Conservation (phyloP, 2,888 invertebrate species). For the Tenthredo mesomela region DNA sequence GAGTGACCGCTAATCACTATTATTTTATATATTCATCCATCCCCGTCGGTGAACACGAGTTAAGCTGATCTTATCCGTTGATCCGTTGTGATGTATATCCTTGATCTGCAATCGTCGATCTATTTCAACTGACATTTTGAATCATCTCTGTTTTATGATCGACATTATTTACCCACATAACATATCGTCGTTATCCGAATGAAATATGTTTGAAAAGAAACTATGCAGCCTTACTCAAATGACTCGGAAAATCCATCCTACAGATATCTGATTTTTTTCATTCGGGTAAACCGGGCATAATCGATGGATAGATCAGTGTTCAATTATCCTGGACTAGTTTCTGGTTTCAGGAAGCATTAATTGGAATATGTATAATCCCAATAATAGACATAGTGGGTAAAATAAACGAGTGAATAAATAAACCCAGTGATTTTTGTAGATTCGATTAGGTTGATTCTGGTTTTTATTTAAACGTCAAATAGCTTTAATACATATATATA, state of each 20-base stretch:
- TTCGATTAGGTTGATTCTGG: constrained; percentile 49
- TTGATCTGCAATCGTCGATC: neutral
- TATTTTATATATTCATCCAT: neutral
- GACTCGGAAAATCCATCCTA: too few species aligned
- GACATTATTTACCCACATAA: neutral
- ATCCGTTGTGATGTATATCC: neutral
- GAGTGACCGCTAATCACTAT: neutral
- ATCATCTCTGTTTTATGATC: neutral
- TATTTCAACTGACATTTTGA: neutral
- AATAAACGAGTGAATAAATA: neutral
- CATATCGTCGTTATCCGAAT: neutral
- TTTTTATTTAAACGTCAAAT: constrained; percentile 58
- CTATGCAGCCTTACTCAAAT: too few species aligned
- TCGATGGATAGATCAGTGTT: too few species aligned
- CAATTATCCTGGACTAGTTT: too few species aligned
- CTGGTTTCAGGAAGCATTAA: too few species aligned
- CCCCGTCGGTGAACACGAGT: neutral
- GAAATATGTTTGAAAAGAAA: neutral
- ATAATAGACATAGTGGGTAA: neutral
- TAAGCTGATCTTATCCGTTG: neutral
- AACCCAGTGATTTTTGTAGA: neutral
- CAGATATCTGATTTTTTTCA: too few species aligned
- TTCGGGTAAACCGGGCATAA: too few species aligned
- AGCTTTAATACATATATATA: constrained; percentile 54
- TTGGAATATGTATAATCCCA: neutral